These are phyloP conservation scores for Polypedilum vanderplanki DNA, from an alignment of 1,140 invertebrate species.

Conservation along the genomic window DNA sequence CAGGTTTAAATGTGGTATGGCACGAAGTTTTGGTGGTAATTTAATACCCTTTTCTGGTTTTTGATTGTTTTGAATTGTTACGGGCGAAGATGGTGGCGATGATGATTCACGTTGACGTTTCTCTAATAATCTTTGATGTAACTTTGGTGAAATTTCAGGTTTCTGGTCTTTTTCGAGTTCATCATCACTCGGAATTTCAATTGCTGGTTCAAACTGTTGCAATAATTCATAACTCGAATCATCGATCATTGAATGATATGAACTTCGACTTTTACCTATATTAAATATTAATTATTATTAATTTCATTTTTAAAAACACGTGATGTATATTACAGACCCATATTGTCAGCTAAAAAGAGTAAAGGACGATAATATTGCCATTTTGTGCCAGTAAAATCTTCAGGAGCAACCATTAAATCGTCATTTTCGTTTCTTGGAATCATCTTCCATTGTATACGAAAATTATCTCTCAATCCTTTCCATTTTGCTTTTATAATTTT, in stretches of 20 bases:
- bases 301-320: too few species aligned
- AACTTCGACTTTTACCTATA: not conserved
- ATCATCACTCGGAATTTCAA: slow-evolving; percentile 28
- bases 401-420: slow-evolving; percentile 40
- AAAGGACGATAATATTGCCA: slow-evolving; percentile 43
- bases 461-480: slow-evolving; percentile 44
- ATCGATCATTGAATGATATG: not conserved
- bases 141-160: slow-evolving; percentile 40
- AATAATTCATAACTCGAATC: slow-evolving; percentile 6
- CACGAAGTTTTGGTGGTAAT: slow-evolving; percentile 34
- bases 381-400: slow-evolving; percentile 40
- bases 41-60: slow-evolving; percentile 34
- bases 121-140: slow-evolving; percentile 29
- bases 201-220: slow-evolving; percentile 10
- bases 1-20: slow-evolving; percentile 15
- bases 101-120: slow-evolving; percentile 37
- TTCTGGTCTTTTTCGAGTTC: slow-evolving; percentile 37
- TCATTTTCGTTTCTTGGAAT: slow-evolving; percentile 42
- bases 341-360: slow-evolving; percentile 41
- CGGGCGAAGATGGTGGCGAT: slow-evolving; percentile 32
- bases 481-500: slow-evolving; percentile 41
- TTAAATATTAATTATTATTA: too few species aligned
- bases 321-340: too few species aligned
- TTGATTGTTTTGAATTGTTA: slow-evolving; percentile 8
- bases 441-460: slow-evolving; percentile 42